Conservation (phyloP, 2,888 invertebrate genomes). For the Melanophora roralis region DNA sequence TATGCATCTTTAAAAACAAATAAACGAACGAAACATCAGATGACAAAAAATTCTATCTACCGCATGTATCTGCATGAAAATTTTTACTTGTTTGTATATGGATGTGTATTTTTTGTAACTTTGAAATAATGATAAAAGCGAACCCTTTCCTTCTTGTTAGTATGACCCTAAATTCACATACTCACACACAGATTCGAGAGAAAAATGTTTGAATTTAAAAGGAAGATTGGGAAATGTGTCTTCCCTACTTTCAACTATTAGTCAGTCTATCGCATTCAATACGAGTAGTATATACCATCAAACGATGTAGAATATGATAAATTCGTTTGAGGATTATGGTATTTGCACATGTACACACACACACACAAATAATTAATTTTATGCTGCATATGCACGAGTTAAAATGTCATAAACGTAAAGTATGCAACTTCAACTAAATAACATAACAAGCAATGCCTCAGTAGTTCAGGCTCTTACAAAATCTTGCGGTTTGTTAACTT, state of each 20-base stretch:
- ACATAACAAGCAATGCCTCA: constrained; percentile 51
- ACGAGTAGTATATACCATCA: too few species aligned
- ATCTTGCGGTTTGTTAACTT: constrained; percentile 60
- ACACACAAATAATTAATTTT: constrained; percentile 75
- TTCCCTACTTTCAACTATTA: constrained; percentile 7
- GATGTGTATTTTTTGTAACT: not conserved
- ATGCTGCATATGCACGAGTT: constrained; percentile 53
- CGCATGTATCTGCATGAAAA: constrained; percentile 6
- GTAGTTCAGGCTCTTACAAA: constrained; percentile 57
- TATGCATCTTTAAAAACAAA: constrained; percentile 46
- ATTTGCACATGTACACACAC: constrained; percentile 73
- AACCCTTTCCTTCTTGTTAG: constrained; percentile 10
- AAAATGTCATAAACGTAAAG: constrained; percentile 42
- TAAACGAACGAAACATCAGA: constrained; percentile 16
- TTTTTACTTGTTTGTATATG: not conserved
- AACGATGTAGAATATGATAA: constrained; percentile 62
- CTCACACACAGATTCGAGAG: not conserved
- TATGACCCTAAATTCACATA: constrained; percentile 7
- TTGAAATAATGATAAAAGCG: not conserved
- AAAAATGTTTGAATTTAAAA: not conserved
- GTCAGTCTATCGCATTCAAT: constrained; percentile 17
- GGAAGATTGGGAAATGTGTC: not conserved
- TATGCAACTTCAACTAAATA: constrained; percentile 40
- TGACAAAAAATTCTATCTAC: constrained; percentile 42
- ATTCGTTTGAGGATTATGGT: constrained; percentile 68